These are phyloP conservation scores for Steinernema hermaphroditum DNA, from an alignment of 2,888 invertebrate genomes.

Conservation along the genomic window DNA sequence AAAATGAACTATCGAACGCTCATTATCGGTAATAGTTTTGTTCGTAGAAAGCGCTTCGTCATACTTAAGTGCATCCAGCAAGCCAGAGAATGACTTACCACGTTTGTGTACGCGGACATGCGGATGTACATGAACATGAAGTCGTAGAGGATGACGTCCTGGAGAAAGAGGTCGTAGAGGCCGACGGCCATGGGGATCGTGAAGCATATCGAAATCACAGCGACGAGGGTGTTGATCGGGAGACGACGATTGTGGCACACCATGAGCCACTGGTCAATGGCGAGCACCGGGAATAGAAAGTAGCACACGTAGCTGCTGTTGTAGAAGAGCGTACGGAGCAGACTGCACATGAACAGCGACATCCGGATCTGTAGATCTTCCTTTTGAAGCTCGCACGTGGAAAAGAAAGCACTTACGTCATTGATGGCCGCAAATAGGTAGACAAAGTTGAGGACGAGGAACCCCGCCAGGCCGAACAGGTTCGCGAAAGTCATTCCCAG, in stretches of 20 bases:
- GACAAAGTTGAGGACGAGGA: slow-evolving; percentile 46
- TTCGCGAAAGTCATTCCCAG: slow-evolving; percentile 52
- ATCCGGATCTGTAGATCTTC: slow-evolving; percentile 37
- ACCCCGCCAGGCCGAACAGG: slow-evolving; percentile 47
- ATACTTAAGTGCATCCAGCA: too few species aligned
- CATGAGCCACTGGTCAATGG: slow-evolving; percentile 49
- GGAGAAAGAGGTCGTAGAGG: slow-evolving; percentile 50
- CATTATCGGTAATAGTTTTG: too few species aligned
- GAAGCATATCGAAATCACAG: slow-evolving; percentile 46
- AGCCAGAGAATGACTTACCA: slow-evolving; percentile 44
- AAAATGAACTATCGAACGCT: too few species aligned
- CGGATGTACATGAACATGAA: slow-evolving; percentile 50
- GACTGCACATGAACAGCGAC: slow-evolving; percentile 47
- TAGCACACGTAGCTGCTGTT: slow-evolving; percentile 51
- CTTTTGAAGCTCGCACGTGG: not conserved
- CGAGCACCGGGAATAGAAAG: slow-evolving; percentile 39
- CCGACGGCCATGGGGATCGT: slow-evolving; percentile 53
- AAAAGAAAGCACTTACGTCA: slow-evolving; percentile 40
- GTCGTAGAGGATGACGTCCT: slow-evolving; percentile 47
- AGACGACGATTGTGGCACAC: slow-evolving; percentile 50
- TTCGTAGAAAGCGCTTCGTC: too few species aligned
- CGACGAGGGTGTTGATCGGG: slow-evolving; percentile 39
- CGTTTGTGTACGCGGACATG: slow-evolving; percentile 51
- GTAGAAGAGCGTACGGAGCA: slow-evolving; percentile 48
- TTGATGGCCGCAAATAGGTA: slow-evolving; percentile 44